Evolutionary conservation across 2,113 vertebrate genomes (phyloP), one percentile per base, ranked within the genome.

Genomic region (Paracanthobrama guichenoti): DNA sequence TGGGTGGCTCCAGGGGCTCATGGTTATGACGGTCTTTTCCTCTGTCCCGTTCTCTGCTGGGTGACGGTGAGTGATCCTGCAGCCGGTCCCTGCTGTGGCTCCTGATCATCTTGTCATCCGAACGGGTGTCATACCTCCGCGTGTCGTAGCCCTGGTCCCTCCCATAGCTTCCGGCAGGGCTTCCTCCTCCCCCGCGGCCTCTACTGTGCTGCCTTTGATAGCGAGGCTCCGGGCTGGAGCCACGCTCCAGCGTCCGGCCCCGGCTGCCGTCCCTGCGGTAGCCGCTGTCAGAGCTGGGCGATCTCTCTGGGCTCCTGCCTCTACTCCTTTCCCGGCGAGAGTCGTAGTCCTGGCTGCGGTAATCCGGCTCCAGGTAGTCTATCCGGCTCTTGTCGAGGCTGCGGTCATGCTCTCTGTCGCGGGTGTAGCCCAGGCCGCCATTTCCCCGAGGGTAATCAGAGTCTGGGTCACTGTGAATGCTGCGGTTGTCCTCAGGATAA

Each of bases 401-500:
- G 60, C 88, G 91, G 57, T 96, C 96, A 89, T 93, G 90, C n/a
- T 95, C 95, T 91, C 94, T 95, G 87, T 95, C 95, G 89, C 94
- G 95, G 88, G 95, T 95, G 83, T 92, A 95, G 86, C 94, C 94
- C 64, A 92, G 93, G 48, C 90, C 93, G 1, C 92, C 94, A 0
- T 93, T 94, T 1, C 95, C 95, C 7, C 92, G 91, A 7, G 90
- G 94, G 93, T 93, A 96, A 89, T 94, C 96, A 13, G 93, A 94
- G 26, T 96, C 96, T 14, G 91, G 94, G 13, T 96, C 92, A 67
- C 89, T 97, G 78, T 87, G 93, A 75, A 92, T 89, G 44, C 95
- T 96, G 86, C 87, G 92, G 73, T 92, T 93, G 24, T 97, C 96
- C 59, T 96, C 95, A 16, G 96, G 95, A 28, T 93, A 95, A 86